Percentiles rank a stretch among this genome's conserved stretches.
phyloP scores from a whole-genome alignment of 2,888 invertebrate genomes.

The Bellardia pandia region DNA sequence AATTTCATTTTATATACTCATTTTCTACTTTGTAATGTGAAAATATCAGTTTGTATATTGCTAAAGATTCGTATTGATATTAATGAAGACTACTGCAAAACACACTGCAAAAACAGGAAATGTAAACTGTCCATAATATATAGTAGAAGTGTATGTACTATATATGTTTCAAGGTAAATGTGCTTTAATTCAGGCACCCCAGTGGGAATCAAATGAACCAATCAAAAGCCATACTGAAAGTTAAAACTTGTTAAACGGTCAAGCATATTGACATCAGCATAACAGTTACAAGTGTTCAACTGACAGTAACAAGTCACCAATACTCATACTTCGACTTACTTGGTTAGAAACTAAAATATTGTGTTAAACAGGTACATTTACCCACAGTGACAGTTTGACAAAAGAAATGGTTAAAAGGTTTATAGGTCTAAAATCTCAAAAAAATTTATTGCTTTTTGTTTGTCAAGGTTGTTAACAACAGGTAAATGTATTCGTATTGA shows the following conservation, averaged over 20 bases:
- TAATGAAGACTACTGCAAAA: background rate
- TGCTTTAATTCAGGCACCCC: background rate
- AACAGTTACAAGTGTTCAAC: slow-evolving; percentile 61
- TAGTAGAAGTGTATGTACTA: too few relatives aligned
- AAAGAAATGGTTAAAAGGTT: slow-evolving; percentile 11
- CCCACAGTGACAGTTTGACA: slow-evolving; percentile 18
- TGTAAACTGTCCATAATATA: background rate
- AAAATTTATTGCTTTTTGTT: slow-evolving; percentile 42
- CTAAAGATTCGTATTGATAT: background rate
- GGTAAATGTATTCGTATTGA: slow-evolving; percentile 24
- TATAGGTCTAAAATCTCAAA: background rate
- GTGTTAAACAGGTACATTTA: background rate
- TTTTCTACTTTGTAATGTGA: background rate
- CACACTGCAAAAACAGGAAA: background rate
- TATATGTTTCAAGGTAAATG: background rate
- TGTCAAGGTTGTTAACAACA: slow-evolving; percentile 9
- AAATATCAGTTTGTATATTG: background rate
- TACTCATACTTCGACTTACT: background rate
- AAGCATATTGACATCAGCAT: slow-evolving; percentile 56
- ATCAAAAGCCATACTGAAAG: slow-evolving; percentile 50
- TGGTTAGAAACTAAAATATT: background rate
- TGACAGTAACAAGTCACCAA: slow-evolving; percentile 59
- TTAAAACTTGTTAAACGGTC: slow-evolving; percentile 57
- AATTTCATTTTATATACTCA: slow-evolving; percentile 10
- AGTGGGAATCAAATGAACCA: slow-evolving; percentile 17